A percentile compares a stretch with the other conserved stretches of the same genome.
phyloP scores from a whole-genome alignment of 1,140 invertebrate species.

The Bombus cullumanus region DNA sequence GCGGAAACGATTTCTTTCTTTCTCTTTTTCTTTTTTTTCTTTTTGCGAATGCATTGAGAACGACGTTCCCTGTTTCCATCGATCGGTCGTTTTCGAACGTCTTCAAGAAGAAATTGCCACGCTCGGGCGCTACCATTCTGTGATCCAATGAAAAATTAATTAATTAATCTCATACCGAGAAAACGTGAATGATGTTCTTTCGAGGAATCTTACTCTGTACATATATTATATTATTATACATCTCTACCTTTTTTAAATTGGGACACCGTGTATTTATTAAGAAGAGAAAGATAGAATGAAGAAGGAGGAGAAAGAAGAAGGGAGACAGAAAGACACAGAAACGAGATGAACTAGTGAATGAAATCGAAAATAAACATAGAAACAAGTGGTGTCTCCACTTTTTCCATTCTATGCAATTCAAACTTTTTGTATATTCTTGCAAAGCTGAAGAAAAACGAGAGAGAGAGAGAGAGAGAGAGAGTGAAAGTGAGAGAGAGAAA shows the following conservation, averaged over 20 bases:
- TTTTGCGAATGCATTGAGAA: neutral
- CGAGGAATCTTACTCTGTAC: slow-evolving; percentile 63
- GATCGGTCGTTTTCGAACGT: slow-evolving; percentile 64
- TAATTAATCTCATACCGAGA: slow-evolving; percentile 61
- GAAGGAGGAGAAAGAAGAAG: neutral
- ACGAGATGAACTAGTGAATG: neutral
- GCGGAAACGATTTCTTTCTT: neutral
- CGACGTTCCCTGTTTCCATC: too few species aligned
- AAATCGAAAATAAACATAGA: neutral
- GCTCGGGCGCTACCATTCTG: slow-evolving; percentile 78
- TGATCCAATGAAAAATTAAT: slow-evolving; percentile 73
- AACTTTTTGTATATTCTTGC: slow-evolving; percentile 56
- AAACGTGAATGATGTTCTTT: slow-evolving; percentile 65
- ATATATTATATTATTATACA: slow-evolving; percentile 66
- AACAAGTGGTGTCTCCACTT: slow-evolving; percentile 16
- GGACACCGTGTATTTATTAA: slow-evolving; percentile 51
- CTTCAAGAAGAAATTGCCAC: slow-evolving; percentile 69
- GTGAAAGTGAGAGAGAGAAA: slow-evolving; percentile 1
- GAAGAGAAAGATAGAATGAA: neutral
- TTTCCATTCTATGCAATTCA: slow-evolving; percentile 51
- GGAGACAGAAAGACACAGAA: neutral
- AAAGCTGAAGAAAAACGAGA: slow-evolving; percentile 11
- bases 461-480: slow-evolving; percentile 1
- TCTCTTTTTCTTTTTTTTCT: neutral
- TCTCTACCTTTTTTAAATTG: slow-evolving; percentile 52